Percentiles rank a stretch among this genome's conserved stretches.
phyloP scores from a whole-genome alignment of 2,888 invertebrate genomes.

The Salpingus planirostris region DNA sequence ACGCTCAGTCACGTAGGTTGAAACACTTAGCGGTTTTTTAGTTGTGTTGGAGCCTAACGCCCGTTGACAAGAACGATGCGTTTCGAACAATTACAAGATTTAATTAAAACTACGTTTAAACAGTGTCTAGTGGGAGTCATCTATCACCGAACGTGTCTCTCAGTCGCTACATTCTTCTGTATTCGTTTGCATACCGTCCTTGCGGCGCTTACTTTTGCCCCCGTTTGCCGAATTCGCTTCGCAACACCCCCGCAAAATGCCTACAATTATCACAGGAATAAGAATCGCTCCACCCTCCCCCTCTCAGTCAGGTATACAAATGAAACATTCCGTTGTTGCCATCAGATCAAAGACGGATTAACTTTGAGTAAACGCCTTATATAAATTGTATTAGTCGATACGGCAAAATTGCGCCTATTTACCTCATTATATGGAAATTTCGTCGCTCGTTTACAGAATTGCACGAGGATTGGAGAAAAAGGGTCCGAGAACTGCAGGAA shows the following conservation, averaged over 20 bases:
- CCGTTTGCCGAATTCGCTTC: conserved; percentile 19
- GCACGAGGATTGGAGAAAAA: too few species aligned
- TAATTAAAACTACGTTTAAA: conserved; percentile 44
- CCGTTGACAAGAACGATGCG: conserved; percentile 36
- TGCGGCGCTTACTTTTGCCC: conserved; percentile 24
- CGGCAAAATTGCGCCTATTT: too few species aligned
- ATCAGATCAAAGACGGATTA: too few species aligned
- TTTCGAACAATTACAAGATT: conserved; percentile 44
- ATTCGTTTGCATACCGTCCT: conserved; percentile 36
- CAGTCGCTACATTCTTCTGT: conserved; percentile 37
- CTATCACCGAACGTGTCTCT: conserved; percentile 41
- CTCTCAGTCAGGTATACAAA: too few species aligned
- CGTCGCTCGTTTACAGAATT: too few species aligned
- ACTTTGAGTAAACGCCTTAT: too few species aligned
- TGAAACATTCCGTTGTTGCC: too few species aligned
- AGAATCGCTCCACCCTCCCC: too few species aligned
- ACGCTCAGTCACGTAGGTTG: conserved; percentile 38
- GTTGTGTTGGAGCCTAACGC: conserved; percentile 23
- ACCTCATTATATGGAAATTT: too few species aligned
- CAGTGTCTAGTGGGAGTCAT: conserved; percentile 41
- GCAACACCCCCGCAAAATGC: conserved; percentile 7
- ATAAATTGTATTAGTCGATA: too few species aligned
- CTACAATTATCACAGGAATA: conserved; percentile 4
- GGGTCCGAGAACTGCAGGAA: too few species aligned
- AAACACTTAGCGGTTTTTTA: conserved; percentile 42